Evolutionary conservation across 2,797 vertebrate species (phyloP).

Genomic region (Semotilus atromaculatus): DNA sequence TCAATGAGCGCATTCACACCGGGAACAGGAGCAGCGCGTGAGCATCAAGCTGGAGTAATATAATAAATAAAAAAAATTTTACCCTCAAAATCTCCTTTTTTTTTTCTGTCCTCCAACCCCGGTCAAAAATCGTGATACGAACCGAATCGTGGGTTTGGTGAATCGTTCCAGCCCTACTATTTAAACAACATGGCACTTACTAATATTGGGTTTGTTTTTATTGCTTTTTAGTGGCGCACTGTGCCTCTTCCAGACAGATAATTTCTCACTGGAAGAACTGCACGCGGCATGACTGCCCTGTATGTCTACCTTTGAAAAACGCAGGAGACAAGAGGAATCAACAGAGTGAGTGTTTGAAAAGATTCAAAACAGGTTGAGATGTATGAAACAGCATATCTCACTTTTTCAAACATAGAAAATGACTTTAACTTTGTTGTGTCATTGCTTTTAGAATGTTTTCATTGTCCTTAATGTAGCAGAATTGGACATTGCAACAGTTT

Average conservation of each 20-base stretch:
- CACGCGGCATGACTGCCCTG: conserved; percentile 96
- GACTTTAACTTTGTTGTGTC: background rate
- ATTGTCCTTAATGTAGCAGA: background rate
- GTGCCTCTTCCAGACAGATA: conserved; percentile 98
- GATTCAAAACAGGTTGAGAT: background rate
- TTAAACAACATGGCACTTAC: background rate
- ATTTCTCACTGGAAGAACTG: conserved; percentile 99
- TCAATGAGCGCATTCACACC: too few relatives aligned
- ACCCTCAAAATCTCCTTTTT: too few relatives aligned
- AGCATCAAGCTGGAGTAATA: too few relatives aligned
- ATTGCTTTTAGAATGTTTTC: background rate
- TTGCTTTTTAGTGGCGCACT: conserved; percentile 84
- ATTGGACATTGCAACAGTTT: background rate
- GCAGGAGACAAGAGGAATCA: conserved; percentile 99
- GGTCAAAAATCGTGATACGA: too few relatives aligned
- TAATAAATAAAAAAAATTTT: too few relatives aligned
- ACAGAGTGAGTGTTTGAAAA: conserved; percentile 91
- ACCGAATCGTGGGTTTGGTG: too few relatives aligned
- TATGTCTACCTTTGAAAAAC: conserved; percentile 97
- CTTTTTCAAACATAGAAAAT: background rate
- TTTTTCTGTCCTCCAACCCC: too few relatives aligned
- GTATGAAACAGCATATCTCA: too few relatives aligned
- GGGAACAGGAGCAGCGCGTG: too few relatives aligned
- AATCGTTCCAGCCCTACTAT: background rate
- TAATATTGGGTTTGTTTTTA: conserved; percentile 32